A percentile compares a stretch with the other conserved stretches of the same genome.
Conservation (phyloP, 2,113 vertebrate genomes). For the Pleuronectes platessa region DNA sequence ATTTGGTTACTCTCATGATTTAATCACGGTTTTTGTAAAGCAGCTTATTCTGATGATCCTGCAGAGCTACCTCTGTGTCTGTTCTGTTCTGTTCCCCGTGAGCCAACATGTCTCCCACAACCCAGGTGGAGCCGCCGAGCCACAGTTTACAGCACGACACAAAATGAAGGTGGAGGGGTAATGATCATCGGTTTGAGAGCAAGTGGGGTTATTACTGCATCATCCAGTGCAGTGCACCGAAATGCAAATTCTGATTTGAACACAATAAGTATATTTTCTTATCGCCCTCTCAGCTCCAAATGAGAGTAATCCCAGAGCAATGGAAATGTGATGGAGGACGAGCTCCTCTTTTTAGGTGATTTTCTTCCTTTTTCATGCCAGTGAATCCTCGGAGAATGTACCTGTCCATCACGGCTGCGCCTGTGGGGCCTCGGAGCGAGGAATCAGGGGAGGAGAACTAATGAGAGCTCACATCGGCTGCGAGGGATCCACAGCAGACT, state of each 20-base stretch:
- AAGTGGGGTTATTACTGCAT: conserved; percentile 18
- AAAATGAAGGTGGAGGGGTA: neutral
- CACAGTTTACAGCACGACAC: neutral
- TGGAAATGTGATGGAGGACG: conserved; percentile 33
- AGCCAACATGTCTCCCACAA: conserved; percentile 31
- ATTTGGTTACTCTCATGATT: conserved; percentile 30
- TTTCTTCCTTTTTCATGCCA: conserved; percentile 59
- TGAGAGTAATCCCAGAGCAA: conserved; percentile 32
- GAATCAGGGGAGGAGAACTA: conserved; percentile 56
- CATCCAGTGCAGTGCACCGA: neutral
- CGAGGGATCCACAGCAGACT: conserved; percentile 66
- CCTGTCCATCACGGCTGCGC: conserved; percentile 71
- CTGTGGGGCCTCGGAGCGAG: conserved; percentile 60
- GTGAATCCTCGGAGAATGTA: conserved; percentile 62
- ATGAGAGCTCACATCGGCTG: conserved; percentile 67
- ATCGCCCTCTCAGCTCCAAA: conserved; percentile 38
- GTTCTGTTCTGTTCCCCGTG: neutral
- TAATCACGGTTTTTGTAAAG: conserved; percentile 44
- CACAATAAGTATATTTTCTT: conserved; percentile 43
- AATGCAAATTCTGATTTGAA: conserved; percentile 5
- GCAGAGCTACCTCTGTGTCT: conserved; percentile 34
- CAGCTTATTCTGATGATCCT: conserved; percentile 44
- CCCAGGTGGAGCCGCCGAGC: neutral
- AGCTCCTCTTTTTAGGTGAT: conserved; percentile 10
- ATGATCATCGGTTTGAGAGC: conserved; percentile 22